These are phyloP conservation scores for Platynereis dumerilii DNA, from an alignment of 2,888 invertebrate genomes.

Conservation along the genomic window DNA sequence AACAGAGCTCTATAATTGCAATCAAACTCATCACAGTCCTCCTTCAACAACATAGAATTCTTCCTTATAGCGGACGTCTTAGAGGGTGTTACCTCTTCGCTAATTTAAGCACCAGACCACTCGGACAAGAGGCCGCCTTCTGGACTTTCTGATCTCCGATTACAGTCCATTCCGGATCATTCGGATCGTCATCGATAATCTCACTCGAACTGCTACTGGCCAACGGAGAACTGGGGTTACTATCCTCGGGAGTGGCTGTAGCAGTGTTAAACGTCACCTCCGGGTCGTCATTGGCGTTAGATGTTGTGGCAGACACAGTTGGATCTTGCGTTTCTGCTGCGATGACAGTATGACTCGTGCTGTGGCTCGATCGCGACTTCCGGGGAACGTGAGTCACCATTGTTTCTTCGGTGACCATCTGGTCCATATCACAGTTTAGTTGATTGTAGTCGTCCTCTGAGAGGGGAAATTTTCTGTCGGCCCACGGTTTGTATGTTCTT, in stretches of 20 bases:
- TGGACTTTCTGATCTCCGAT: slow-evolving; percentile 9
- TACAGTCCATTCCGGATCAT: slow-evolving; percentile 59
- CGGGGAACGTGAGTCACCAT: neutral
- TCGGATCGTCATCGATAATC: slow-evolving; percentile 46
- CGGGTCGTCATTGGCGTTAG: neutral
- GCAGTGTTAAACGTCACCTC: slow-evolving; percentile 1
- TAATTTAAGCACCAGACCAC: slow-evolving; percentile 33
- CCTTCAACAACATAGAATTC: too few species aligned
- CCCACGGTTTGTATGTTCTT: slow-evolving; percentile 46
- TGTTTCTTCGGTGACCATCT: neutral
- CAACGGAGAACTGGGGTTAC: slow-evolving; percentile 43
- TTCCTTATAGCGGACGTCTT: too few species aligned
- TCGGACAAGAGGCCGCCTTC: neutral
- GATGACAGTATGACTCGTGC: too few species aligned
- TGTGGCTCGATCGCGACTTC: neutral
- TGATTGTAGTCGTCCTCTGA: slow-evolving; percentile 45
- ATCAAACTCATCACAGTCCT: too few species aligned
- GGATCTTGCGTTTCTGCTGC: too few species aligned
- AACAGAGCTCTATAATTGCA: too few species aligned
- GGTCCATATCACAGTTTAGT: slow-evolving; percentile 42
- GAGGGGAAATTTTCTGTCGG: slow-evolving; percentile 50
- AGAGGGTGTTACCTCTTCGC: slow-evolving; percentile 32
- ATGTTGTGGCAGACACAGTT: neutral
- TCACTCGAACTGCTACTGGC: slow-evolving; percentile 40
- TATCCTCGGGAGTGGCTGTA: slow-evolving; percentile 17